phyloP scores from a whole-genome alignment of 1,140 invertebrate genomes.

The Drosophila repleta region DNA sequence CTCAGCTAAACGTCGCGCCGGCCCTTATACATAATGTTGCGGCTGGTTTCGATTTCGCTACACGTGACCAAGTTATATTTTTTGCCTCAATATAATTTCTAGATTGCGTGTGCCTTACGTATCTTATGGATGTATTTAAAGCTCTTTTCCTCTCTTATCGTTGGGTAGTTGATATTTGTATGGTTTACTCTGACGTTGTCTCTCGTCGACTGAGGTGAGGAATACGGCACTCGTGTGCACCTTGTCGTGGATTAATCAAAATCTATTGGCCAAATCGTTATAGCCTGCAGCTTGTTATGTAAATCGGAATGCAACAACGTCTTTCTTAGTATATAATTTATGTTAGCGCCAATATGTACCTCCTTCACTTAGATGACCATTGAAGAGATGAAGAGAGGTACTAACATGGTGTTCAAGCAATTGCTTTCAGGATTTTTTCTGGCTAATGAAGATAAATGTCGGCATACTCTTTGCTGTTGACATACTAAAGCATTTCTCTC shows the following conservation, averaged over 20 bases:
- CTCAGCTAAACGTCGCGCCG: slow-evolving; percentile 32
- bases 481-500: slow-evolving; percentile 1
- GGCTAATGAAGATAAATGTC: slow-evolving; percentile 71
- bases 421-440: slow-evolving; percentile 34
- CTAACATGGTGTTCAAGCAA: slow-evolving; percentile 22
- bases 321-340: slow-evolving; percentile 63
- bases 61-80: slow-evolving; percentile 73
- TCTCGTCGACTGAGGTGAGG: slow-evolving; percentile 14
- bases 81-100: slow-evolving; percentile 29
- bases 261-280: slow-evolving; percentile 52
- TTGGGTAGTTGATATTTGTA: slow-evolving; percentile 36
- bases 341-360: slow-evolving; percentile 69
- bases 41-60: slow-evolving; percentile 45
- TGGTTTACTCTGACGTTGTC: slow-evolving; percentile 39
- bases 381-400: neutral
- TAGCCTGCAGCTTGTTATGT: slow-evolving; percentile 29
- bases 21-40: slow-evolving; percentile 7
- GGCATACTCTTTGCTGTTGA: slow-evolving; percentile 23
- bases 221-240: neutral
- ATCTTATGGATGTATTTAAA: neutral
- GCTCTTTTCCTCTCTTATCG: neutral
- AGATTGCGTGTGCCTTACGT: slow-evolving; percentile 35
- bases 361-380: neutral
- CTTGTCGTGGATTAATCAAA: slow-evolving; percentile 42
- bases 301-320: slow-evolving; percentile 20